Evolutionary conservation across 2,113 vertebrate species (phyloP).

Genomic region (Leucosticte australis): DNA sequence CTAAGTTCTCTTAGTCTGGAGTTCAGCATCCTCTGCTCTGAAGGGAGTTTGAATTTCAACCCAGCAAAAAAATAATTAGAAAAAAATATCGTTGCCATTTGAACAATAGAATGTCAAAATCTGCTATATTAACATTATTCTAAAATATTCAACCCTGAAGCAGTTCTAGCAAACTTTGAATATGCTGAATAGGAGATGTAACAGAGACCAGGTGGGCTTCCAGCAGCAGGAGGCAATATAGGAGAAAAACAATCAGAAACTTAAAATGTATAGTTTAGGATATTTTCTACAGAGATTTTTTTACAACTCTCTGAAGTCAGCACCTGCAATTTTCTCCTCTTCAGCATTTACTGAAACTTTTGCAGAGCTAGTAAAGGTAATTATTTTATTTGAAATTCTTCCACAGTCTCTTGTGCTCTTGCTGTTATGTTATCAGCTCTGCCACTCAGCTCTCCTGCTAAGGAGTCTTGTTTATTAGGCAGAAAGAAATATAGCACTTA

Average conservation of each 20-base stretch:
- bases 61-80: not conserved
- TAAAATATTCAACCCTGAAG: conserved; percentile 34
- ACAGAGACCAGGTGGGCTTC: conserved; percentile 25
- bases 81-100: not conserved
- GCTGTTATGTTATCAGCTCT: not conserved
- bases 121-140: not conserved
- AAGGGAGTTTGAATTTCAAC: not conserved
- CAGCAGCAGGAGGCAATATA: conserved; percentile 26
- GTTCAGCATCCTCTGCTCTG: not conserved
- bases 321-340: conserved; percentile 48
- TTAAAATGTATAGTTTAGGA: not conserved
- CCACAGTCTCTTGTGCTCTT: not conserved
- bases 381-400: conserved; percentile 27
- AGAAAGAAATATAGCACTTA: not conserved
- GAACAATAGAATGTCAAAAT: conserved; percentile 36
- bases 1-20: not conserved
- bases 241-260: conserved; percentile 13
- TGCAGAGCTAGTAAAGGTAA: not conserved
- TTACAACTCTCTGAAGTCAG: conserved; percentile 34
- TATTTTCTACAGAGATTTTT: conserved; percentile 31
- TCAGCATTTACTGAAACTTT: conserved; percentile 49
- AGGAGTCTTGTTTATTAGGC: not conserved
- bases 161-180: conserved; percentile 16
- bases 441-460: not conserved
- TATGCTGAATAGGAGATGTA: conserved; percentile 25